Percentiles rank a stretch among this genome's conserved stretches.
Evolutionary conservation across 2,113 vertebrate genomes (phyloP).

Genomic region (Colinus virginianus): DNA sequence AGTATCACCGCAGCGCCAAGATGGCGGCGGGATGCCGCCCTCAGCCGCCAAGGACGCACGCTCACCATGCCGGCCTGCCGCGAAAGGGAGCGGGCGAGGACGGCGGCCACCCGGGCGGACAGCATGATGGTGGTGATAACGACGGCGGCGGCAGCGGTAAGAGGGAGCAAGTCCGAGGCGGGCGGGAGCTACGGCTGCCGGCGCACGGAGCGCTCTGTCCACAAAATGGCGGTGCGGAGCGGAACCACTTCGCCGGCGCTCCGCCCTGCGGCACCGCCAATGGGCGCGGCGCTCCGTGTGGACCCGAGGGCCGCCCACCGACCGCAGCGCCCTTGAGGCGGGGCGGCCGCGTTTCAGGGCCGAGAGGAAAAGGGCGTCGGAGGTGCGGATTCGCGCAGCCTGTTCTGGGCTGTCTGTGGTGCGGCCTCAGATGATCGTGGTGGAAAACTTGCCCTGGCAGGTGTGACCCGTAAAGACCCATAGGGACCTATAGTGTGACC

Average conservation of each 20-base stretch:
- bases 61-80: conserved; percentile 90
- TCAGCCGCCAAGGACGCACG: rapidly evolving
- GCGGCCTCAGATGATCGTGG: too few relatives aligned
- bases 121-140: conserved; percentile 77
- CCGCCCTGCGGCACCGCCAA: neutral
- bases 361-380: too few relatives aligned
- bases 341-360: too few relatives aligned
- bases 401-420: too few relatives aligned
- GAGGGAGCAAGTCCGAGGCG: rapidly evolving
- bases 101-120: conserved; percentile 90
- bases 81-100: conserved; percentile 86
- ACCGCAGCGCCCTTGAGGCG: too few relatives aligned
- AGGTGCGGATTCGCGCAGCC: too few relatives aligned
- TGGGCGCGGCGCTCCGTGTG: neutral
- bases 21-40: neutral
- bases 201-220: conserved; percentile 8
- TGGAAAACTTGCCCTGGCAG: too few relatives aligned
- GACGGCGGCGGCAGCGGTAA: neutral
- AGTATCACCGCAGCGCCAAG: conserved; percentile 38
- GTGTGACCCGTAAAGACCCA: too few relatives aligned
- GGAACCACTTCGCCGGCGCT: conserved; percentile 14
- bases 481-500: too few relatives aligned
- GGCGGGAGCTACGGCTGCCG: rapidly evolving
- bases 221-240: conserved; percentile 77
- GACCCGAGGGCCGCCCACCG: too few relatives aligned